Base-by-base conservation (phyloP, 64 coral and sea anemone genomes). In the Astreopora myriophthalma region DNA sequence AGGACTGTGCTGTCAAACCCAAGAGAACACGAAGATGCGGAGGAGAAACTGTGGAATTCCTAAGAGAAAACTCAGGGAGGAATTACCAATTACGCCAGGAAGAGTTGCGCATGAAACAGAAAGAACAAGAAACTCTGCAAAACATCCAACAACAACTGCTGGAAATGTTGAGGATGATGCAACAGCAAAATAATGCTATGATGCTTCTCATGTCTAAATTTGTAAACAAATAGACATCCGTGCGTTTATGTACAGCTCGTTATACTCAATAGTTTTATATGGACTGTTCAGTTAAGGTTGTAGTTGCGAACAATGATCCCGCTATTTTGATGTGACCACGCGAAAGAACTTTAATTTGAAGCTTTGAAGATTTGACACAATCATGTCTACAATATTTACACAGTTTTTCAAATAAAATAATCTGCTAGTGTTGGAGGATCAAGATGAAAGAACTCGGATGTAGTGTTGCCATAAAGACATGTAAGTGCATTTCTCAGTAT, bases 11-110 rank as follows among this genome's bases (percentile, higher is more conserved):
- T 86, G 37, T 27, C 36, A 44, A 71, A 28, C 55, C 30, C 12
- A 86, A 86, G 38, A 86, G 48, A 86, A 33, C 84, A 69, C 28
- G 83, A 44, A 63, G 84, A 68, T 71, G 84, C n/a, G 64, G 84
- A 10, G 58, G 51, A 62, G 84, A 71, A 26, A 70, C 84, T 38
- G 24, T 86, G 16, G 63, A 86, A 14, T 71, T 86, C 66, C 55
- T 86, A n/a, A 64, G 84, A 68, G 58, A 86, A 69, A 86, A 86
- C 27, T 40, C 60, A 20, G 5, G 33, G 65, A 86, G 60, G 60
- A 58, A 86, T 66, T 26, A 64, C 22, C 22, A 86, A 16, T 20
- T 68, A 24, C 24, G 63, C 22, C 29, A 85, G 38, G 55, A 86
- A 86, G 58, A 86, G 27, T 27, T 31, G 29, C 23, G n/a, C 17